Conservation (phyloP, 2,113 vertebrate species). For the Chamaea fasciata region DNA sequence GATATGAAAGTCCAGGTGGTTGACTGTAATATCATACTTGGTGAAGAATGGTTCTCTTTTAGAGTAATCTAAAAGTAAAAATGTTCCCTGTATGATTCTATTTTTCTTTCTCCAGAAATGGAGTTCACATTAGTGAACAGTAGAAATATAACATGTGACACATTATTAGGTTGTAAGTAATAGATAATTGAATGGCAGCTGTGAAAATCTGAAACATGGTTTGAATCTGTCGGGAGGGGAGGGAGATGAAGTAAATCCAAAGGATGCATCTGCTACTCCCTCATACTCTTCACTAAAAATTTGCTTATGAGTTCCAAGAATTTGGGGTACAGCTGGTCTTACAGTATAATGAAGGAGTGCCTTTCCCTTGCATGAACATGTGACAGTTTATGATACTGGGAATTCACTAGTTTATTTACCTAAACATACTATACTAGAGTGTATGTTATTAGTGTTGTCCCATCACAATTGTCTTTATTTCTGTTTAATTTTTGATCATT, state of each 20-base stretch:
- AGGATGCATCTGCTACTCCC: background rate
- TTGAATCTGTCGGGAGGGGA: background rate
- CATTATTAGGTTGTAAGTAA: background rate
- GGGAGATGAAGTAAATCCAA: background rate
- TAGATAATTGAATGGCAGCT: background rate
- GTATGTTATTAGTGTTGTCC: background rate
- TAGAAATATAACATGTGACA: background rate
- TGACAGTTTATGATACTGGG: background rate
- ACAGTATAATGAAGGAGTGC: background rate
- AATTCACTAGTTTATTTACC: background rate
- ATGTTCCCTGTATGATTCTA: background rate
- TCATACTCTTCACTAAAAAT: background rate
- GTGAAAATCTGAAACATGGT: background rate
- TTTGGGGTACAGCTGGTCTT: background rate
- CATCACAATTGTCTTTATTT: background rate
- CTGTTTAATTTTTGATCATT: background rate
- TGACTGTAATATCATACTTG: conserved; percentile 16
- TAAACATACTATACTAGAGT: background rate
- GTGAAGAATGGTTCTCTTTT: background rate
- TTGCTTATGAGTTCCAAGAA: background rate
- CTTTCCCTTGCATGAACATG: background rate
- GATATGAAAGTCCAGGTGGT: conserved; percentile 42
- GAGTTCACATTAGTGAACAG: background rate
- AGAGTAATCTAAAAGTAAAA: background rate
- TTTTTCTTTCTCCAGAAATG: background rate